These are phyloP conservation scores for Sebastes elongatus DNA, from an alignment of 2,797 vertebrate genomes.

Conservation along the genomic window DNA sequence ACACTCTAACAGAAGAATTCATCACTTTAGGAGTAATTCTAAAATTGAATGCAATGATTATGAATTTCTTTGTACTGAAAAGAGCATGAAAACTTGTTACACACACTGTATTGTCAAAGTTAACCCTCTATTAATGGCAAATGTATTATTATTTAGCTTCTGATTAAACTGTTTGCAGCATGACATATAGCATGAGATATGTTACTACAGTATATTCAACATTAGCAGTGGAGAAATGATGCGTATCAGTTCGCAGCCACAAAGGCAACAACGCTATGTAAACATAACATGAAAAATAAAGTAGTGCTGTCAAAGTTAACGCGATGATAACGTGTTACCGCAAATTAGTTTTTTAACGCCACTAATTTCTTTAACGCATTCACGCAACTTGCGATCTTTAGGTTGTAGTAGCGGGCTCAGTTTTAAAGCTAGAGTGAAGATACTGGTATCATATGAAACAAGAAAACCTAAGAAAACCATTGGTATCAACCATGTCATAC, in stretches of 20 bases:
- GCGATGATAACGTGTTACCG: too few relatives aligned
- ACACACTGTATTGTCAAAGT: not conserved
- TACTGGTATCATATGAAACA: too few relatives aligned
- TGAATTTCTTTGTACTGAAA: not conserved
- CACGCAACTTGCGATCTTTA: too few relatives aligned
- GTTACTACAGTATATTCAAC: not conserved
- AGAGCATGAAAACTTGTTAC: not conserved
- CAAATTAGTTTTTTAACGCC: too few relatives aligned
- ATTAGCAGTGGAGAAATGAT: not conserved
- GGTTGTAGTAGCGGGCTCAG: too few relatives aligned
- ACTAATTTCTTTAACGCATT: too few relatives aligned
- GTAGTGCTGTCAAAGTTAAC: too few relatives aligned
- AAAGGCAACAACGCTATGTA: slow-evolving; percentile 3
- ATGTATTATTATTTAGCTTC: not conserved
- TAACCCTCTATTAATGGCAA: not conserved
- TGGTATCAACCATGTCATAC: too few relatives aligned
- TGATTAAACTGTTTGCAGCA: not conserved
- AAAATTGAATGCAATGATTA: not conserved
- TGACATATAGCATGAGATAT: not conserved
- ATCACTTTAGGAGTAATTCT: not conserved
- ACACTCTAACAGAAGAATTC: not conserved
- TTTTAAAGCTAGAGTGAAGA: too few relatives aligned
- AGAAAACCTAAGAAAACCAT: too few relatives aligned
- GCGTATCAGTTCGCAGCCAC: not conserved
- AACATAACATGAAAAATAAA: slow-evolving; percentile 43